These are phyloP conservation scores for Sander lucioperca DNA, from an alignment of 2,113 vertebrate species.

Conservation along the genomic window DNA sequence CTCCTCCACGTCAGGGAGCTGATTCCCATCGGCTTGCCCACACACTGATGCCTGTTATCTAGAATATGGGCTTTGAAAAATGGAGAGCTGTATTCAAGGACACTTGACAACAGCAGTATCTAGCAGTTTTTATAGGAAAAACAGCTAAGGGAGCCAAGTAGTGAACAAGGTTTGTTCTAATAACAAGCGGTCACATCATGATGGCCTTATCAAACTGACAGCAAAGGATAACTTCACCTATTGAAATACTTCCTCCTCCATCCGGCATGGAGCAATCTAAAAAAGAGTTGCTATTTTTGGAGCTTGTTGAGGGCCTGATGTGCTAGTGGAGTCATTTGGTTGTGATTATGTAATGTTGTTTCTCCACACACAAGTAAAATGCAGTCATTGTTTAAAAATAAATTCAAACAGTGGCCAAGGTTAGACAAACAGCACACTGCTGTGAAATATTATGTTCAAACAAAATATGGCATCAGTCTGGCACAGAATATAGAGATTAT, in stretches of 20 bases:
- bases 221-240: conserved; percentile 39
- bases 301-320: conserved; percentile 19
- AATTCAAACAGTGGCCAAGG: conserved; percentile 11
- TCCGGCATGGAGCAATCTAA: not conserved
- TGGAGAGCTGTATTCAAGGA: conserved; percentile 55
- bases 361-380: conserved; percentile 35
- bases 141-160: conserved; percentile 13
- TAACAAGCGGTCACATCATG: conserved; percentile 16
- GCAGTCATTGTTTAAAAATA: conserved; percentile 54
- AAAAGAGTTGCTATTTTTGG: conserved; percentile 23
- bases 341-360: conserved; percentile 50
- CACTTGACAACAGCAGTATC: conserved; percentile 41
- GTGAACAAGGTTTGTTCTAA: conserved; percentile 29
- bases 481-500: no score
- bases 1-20: conserved; percentile 32
- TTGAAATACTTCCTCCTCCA: conserved; percentile 20
- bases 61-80: conserved; percentile 39
- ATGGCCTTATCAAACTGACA: conserved; percentile 28
- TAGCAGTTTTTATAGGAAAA: conserved; percentile 24
- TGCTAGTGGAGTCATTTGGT: conserved; percentile 27
- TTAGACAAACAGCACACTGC: not conserved
- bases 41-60: conserved; percentile 58
- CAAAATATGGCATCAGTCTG: not conserved
- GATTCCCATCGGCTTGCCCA: conserved; percentile 52
- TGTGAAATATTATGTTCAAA: not conserved